Evolutionary conservation across 2,797 vertebrate species (phyloP).

Genomic region (Parambassis ranga): DNA sequence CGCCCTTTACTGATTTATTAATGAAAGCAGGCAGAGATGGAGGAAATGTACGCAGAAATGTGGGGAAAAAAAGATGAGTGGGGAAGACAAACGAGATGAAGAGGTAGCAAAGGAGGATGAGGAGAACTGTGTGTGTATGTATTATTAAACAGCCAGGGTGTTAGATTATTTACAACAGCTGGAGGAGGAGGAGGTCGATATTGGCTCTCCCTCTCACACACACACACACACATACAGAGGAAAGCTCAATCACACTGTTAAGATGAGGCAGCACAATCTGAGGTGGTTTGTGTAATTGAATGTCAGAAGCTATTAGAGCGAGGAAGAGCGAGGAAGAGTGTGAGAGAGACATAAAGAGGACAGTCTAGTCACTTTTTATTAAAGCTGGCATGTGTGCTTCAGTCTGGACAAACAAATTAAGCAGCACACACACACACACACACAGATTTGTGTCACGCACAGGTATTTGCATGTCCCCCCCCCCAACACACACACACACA

Average conservation of each 20-base stretch:
- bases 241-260: background rate
- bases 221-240: background rate
- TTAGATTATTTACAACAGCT: conserved; percentile 70
- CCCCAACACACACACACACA: background rate
- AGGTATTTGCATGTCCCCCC: background rate
- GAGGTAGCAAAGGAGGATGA: conserved; percentile 6
- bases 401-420: conserved; percentile 23
- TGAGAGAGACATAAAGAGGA: conserved; percentile 31
- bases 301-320: conserved; percentile 37
- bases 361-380: conserved; percentile 37
- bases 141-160: conserved; percentile 56
- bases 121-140: conserved; percentile 19
- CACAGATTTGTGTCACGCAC: background rate
- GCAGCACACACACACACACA: background rate
- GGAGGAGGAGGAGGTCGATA: conserved; percentile 16
- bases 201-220: background rate
- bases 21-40: conserved; percentile 28
- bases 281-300: conserved; percentile 39
- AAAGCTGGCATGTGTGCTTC: background rate
- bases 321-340: background rate
- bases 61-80: background rate
- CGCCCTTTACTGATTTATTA: conserved; percentile 50
- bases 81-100: conserved; percentile 17
- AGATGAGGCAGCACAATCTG: conserved; percentile 1
- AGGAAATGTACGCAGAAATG: background rate